Conservation (phyloP, 2,113 vertebrate species). For the Mesoclemmys tuberculata region DNA sequence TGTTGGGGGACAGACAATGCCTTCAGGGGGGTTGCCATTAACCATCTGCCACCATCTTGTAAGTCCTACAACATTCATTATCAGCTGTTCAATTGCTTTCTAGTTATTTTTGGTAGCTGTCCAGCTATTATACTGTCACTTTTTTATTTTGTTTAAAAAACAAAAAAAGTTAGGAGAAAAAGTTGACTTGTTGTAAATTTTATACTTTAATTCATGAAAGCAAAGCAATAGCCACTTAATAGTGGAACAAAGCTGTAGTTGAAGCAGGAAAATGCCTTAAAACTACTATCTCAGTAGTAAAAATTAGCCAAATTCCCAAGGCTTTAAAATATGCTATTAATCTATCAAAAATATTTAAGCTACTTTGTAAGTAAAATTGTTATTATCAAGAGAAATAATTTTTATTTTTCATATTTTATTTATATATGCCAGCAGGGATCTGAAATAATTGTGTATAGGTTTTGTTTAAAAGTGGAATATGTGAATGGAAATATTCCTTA, state of each 20-base stretch:
- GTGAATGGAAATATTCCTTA: constrained; percentile 65
- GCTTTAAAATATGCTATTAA: not conserved
- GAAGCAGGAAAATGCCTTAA: not conserved
- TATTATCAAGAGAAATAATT: not conserved
- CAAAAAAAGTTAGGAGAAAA: not conserved
- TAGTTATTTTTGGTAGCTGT: not conserved
- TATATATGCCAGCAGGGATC: constrained; percentile 30
- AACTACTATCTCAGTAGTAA: not conserved
- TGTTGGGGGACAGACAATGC: not conserved
- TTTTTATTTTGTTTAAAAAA: not conserved
- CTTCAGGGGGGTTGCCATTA: not conserved
- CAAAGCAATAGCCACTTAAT: not conserved
- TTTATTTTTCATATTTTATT: constrained; percentile 47
- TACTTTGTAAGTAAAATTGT: constrained; percentile 25
- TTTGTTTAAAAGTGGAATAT: constrained; percentile 65
- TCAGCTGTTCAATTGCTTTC: not conserved
- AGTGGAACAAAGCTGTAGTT: not conserved
- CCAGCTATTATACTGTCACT: not conserved
- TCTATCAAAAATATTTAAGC: constrained; percentile 4
- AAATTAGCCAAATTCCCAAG: not conserved
- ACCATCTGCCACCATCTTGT: not conserved
- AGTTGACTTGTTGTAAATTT: not conserved
- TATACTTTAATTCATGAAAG: constrained; percentile 35
- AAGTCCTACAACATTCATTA: rapidly evolving
- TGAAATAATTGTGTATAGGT: constrained; percentile 54